These are phyloP conservation scores for Grantiella picta DNA, from an alignment of 2,113 vertebrate species.

Conservation along the genomic window DNA sequence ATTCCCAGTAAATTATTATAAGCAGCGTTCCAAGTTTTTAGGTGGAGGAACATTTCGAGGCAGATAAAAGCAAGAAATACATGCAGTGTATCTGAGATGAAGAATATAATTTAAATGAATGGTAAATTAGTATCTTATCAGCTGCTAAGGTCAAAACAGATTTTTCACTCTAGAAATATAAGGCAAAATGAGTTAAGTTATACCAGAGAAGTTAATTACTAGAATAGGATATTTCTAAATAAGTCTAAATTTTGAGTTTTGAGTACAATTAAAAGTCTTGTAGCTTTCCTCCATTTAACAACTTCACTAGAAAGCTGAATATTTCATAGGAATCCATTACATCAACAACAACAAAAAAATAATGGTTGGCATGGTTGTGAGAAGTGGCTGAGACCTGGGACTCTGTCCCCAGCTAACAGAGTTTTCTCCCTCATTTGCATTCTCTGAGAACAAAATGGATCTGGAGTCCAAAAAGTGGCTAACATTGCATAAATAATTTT, in stretches of 20 bases:
- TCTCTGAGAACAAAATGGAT: constrained; percentile 68
- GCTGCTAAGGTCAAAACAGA: constrained; percentile 16
- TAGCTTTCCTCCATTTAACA: constrained; percentile 58
- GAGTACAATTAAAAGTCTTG: constrained; percentile 21
- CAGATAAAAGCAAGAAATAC: constrained; percentile 16
- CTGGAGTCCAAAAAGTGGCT: constrained; percentile 75
- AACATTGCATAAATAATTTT: constrained; percentile 84
- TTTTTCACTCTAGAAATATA: neutral
- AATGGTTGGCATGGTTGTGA: constrained; percentile 55
- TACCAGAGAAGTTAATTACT: constrained; percentile 19
- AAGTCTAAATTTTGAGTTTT: constrained; percentile 9
- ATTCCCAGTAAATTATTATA: constrained; percentile 68
- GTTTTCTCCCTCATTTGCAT: constrained; percentile 65
- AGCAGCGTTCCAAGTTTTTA: constrained; percentile 48
- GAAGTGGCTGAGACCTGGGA: constrained; percentile 47
- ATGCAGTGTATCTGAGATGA: constrained; percentile 15
- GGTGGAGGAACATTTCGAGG: constrained; percentile 21
- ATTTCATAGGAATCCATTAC: constrained; percentile 59
- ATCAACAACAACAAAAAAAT: constrained; percentile 55
- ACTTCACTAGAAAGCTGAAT: constrained; percentile 65
- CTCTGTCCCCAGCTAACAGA: constrained; percentile 63
- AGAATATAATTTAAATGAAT: constrained; percentile 41
- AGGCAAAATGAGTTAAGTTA: neutral
- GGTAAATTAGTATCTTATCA: constrained; percentile 37
- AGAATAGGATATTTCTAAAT: neutral